phyloP scores from a whole-genome alignment of 1,140 invertebrate species.

The Trachelipus rathkii region DNA sequence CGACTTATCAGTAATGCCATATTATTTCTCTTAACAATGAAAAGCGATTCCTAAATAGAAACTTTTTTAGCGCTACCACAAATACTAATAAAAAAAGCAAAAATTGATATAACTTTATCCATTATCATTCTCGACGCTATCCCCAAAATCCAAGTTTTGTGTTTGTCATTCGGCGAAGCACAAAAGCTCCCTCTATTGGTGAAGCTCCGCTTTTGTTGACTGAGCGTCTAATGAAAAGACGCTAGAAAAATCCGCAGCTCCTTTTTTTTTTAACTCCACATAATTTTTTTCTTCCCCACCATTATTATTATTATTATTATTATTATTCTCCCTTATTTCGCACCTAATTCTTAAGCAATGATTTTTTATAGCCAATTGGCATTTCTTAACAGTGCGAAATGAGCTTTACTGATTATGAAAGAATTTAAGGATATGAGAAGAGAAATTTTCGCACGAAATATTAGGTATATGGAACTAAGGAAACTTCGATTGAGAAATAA shows the following conservation, averaged over 20 bases:
- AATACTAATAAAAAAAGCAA: conserved; percentile 42
- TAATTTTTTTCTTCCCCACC: too few relatives aligned
- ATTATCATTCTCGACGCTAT: conserved; percentile 41
- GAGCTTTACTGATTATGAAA: too few relatives aligned
- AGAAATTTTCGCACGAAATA: too few relatives aligned
- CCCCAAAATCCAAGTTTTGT: conserved; percentile 42
- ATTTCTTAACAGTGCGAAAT: too few relatives aligned
- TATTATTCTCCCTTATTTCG: too few relatives aligned
- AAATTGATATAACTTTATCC: conserved; percentile 43
- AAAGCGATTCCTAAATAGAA: conserved; percentile 28
- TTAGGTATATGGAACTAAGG: too few relatives aligned
- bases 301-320: too few relatives aligned
- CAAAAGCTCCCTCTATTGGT: conserved; percentile 41
- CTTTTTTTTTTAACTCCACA: too few relatives aligned
- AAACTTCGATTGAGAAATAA: too few relatives aligned
- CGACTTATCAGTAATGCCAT: not conserved
- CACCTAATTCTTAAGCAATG: too few relatives aligned
- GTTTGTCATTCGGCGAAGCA: conserved; percentile 38
- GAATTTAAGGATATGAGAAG: too few relatives aligned
- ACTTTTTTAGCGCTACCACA: conserved; percentile 37
- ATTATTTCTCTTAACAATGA: conserved; percentile 5
- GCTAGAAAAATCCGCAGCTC: not conserved
- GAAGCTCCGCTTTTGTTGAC: conserved; percentile 38
- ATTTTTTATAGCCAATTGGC: too few relatives aligned
- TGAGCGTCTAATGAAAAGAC: conserved; percentile 42